Conservation (phyloP, 2,113 vertebrate species). For the Silurus glanis region DNA sequence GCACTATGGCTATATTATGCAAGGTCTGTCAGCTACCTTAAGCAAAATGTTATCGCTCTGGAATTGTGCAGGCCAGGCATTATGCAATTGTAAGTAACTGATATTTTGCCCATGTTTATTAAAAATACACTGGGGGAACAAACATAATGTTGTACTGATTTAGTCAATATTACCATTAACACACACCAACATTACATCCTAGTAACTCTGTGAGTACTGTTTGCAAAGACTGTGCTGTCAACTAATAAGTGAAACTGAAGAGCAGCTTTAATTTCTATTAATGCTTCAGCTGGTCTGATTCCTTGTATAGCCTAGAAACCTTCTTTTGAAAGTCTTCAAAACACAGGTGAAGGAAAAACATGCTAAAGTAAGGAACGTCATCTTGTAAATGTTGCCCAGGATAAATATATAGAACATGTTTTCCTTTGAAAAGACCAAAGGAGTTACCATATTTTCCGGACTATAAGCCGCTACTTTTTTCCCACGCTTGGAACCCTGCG, state of each 20-base stretch:
- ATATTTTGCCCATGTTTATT: background rate
- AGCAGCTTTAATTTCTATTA: conserved; percentile 52
- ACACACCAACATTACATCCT: background rate
- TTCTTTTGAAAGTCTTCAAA: conserved; percentile 39
- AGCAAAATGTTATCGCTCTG: background rate
- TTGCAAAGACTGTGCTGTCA: background rate
- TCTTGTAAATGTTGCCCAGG: background rate
- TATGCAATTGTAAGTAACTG: background rate
- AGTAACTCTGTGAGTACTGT: background rate
- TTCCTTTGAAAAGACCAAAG: background rate
- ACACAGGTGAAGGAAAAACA: background rate
- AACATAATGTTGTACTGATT: background rate
- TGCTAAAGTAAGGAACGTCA: background rate
- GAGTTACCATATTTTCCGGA: too few relatives aligned
- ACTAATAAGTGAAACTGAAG: conserved; percentile 57
- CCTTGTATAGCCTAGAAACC: conserved; percentile 57
- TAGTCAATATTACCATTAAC: background rate
- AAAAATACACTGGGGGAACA: background rate
- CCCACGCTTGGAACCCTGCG: too few relatives aligned
- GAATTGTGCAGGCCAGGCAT: background rate
- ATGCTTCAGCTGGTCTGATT: conserved; percentile 53
- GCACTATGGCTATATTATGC: background rate
- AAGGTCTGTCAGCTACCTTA: background rate
- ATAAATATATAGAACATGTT: background rate
- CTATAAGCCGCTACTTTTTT: too few relatives aligned